Evolutionary conservation across 1,140 invertebrate species (phyloP).

Genomic region (Platyscapa corneri): DNA sequence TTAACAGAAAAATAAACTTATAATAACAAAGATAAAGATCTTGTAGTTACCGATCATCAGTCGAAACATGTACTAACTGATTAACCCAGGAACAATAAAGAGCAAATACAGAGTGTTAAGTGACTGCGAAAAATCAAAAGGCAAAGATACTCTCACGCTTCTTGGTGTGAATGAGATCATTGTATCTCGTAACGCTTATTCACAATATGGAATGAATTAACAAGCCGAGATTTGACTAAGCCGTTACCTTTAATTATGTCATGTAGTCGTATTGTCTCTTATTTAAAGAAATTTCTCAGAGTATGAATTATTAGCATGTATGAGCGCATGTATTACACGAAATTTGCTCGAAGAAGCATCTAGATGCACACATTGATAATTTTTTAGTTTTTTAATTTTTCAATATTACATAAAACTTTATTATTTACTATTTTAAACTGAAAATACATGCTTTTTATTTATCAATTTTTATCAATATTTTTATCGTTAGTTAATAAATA

Average conservation of each 20-base stretch:
- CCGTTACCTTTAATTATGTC: slow-evolving; percentile 54
- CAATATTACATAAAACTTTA: too few relatives aligned
- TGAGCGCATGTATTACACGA: not conserved
- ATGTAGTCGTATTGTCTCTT: slow-evolving; percentile 49
- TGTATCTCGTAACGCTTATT: slow-evolving; percentile 1
- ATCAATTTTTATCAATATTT: too few relatives aligned
- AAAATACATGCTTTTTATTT: too few relatives aligned
- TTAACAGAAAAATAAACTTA: not conserved
- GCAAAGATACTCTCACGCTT: slow-evolving; percentile 46
- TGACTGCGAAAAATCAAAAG: slow-evolving; percentile 2
- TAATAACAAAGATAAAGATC: slow-evolving; percentile 6
- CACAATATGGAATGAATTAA: slow-evolving; percentile 42
- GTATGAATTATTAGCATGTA: slow-evolving; percentile 5
- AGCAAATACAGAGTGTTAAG: not conserved
- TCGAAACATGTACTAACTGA: not conserved
- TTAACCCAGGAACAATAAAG: not conserved
- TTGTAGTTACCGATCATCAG: slow-evolving; percentile 24
- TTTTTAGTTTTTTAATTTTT: too few relatives aligned
- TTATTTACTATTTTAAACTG: too few relatives aligned
- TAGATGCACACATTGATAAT: not conserved
- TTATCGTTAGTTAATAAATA: too few relatives aligned
- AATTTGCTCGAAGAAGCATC: not conserved
- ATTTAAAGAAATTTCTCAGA: slow-evolving; percentile 35
- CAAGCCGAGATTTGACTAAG: slow-evolving; percentile 25
- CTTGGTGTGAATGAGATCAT: slow-evolving; percentile 25